A percentile compares a stretch with the other conserved stretches of the same genome.
Evolutionary conservation across 2,888 invertebrate genomes (phyloP).

Genomic region (Plagiodera versicolora): DNA sequence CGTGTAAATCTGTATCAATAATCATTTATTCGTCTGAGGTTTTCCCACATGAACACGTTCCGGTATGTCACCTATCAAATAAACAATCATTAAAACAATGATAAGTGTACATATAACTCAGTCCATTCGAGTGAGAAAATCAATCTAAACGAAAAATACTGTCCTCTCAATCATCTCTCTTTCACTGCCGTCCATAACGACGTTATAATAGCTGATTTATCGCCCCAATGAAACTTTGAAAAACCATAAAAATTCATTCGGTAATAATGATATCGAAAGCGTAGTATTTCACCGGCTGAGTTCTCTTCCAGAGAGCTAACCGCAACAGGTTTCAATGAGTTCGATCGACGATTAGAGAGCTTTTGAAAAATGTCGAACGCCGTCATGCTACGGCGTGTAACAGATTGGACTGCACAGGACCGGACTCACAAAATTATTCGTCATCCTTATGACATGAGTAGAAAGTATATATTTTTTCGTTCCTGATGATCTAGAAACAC

Average conservation of each 20-base stretch:
- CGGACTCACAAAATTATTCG: slow-evolving; percentile 15
- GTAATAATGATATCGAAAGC: slow-evolving; percentile 36
- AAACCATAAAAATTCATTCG: slow-evolving; percentile 38
- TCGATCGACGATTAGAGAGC: slow-evolving; percentile 55
- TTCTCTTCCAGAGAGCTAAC: slow-evolving; percentile 40
- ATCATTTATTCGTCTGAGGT: no score
- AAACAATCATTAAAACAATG: neutral
- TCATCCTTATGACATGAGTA: no score
- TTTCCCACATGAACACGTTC: no score
- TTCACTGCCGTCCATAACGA: slow-evolving; percentile 3
- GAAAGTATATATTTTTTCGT: no score
- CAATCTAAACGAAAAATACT: neutral
- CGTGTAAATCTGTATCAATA: no score
- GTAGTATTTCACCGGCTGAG: slow-evolving; percentile 36
- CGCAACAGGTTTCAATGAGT: slow-evolving; percentile 55
- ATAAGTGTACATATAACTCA: neutral
- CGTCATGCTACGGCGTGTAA: slow-evolving; percentile 49
- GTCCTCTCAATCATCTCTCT: slow-evolving; percentile 2
- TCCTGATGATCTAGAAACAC: no score
- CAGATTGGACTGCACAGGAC: slow-evolving; percentile 48
- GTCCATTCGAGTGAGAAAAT: neutral
- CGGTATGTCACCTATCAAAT: no score
- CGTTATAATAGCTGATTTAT: slow-evolving; percentile 19
- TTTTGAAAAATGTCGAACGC: slow-evolving; percentile 53
- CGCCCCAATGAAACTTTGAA: slow-evolving; percentile 24